These are phyloP conservation scores for Dicaeum eximium DNA, from an alignment of 2,113 vertebrate genomes.

Conservation along the genomic window DNA sequence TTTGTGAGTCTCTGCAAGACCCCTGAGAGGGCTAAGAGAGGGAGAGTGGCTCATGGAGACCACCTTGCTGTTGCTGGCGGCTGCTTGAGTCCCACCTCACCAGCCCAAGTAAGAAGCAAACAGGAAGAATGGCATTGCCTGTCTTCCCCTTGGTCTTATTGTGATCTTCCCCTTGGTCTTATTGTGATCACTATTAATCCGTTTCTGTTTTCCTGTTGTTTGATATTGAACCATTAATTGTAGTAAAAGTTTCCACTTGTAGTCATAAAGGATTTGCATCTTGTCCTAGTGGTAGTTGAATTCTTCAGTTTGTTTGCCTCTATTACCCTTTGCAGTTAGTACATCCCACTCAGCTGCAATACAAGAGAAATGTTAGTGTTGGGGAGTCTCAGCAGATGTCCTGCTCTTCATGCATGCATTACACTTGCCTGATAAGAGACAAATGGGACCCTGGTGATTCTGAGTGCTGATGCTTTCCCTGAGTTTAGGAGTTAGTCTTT, in stretches of 20 bases:
- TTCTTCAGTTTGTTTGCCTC: not conserved
- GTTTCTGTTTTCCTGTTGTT: not conserved
- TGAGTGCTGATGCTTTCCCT: not conserved
- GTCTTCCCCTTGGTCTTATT: not conserved
- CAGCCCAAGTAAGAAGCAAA: not conserved
- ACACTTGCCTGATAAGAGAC: rapidly evolving
- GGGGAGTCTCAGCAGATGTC: not conserved
- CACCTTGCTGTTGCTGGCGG: not conserved
- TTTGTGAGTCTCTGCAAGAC: not conserved
- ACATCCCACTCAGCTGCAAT: not conserved
- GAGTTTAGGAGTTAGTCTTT: not conserved
- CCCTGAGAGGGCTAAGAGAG: not conserved
- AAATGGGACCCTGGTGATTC: not conserved
- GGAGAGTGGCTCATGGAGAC: not conserved
- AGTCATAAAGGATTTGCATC: not conserved
- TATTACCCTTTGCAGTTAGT: not conserved
- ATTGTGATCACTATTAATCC: not conserved
- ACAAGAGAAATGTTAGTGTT: not conserved
- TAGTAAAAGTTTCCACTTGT: not conserved
- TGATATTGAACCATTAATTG: not conserved
- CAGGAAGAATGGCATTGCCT: not conserved
- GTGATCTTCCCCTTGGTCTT: not conserved
- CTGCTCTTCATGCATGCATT: rapidly evolving
- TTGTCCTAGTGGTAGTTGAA: not conserved
- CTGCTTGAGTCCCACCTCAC: not conserved